Evolutionary conservation across 2,797 vertebrate genomes (phyloP), one percentile per base, ranked within the genome.

Genomic region (Melanotaenia parkinsoni): DNA sequence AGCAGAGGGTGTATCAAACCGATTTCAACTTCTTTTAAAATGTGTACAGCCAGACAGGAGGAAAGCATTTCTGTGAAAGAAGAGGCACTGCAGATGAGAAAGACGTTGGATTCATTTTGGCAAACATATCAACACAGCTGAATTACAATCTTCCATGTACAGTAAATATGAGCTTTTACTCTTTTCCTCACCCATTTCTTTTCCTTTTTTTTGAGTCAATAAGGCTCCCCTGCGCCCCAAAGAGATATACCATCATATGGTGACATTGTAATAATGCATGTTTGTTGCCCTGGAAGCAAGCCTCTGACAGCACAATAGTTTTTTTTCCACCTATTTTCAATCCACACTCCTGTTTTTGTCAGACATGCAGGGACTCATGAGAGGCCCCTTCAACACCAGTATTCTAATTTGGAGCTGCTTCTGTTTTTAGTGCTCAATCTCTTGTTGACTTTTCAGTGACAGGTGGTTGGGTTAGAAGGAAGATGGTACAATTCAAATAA

Each of bases 251-350:
- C 77, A 79, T 82, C 72, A 74, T 68, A 70, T 20, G 7, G 70
- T 69, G 56, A 65, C 72, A 74, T 54, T 51, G 37, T 54, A 30
- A 51, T 20, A 22, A 86, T 72, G 86, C 77, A 89, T 77, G 81
- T 86, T 80, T 90, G 80, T 80, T 87, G 87, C 68, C 75, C 80
- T 87, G 68, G 74, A 80, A 89, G 88, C 80, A 77, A 76, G 43
- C 67, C 62, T 77, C 76, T 89, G 78, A 85, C 80, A 79, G 66
- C 70, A 54, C 43, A 76, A 35, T 77, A 79, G 5, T 84, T 73
- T 66, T 66, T 63, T 66, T 70, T 76, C 47, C n/a, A 53, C 58
- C 47, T 64, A 33, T 79, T 82, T 79, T 71, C 78, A 77, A 84
- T 78, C 79, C 45, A 74, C 64, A 51, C 58, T 68, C 24, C 63